Evolutionary conservation across 2,113 vertebrate genomes (phyloP), one percentile per base, ranked within the genome.

Genomic region (Heloderma charlesbogerti): DNA sequence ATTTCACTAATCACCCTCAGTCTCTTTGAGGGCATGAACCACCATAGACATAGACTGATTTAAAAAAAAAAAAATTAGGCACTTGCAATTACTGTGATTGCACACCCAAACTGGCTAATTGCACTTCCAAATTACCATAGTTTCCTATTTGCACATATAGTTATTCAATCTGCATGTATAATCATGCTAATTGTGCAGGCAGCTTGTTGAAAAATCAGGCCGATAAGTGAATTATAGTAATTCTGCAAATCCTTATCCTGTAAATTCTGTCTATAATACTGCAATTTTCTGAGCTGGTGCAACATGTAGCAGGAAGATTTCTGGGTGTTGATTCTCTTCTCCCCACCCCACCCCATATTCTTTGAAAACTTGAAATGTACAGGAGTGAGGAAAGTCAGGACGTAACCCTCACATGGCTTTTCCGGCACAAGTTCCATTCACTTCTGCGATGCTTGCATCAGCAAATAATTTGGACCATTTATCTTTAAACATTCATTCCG

Each of bases 31-130:
- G 95, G 95, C 92, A 94, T 94, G 93, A 95, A 96, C 93, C 94
- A 94, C 91, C 92, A 93, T 94, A 67, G 20, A 96, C 90, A 92
- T 72, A n/a, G 90, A 93, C 69, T 60, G 51, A 10, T 57, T 85
- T 74, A 71, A 85, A 84, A 66, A 67, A 67, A 66, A 77, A 63
- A 88, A 93, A 93, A 94, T 96, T 95, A 95, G 92, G 93, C 92
- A 94, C 94, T 95, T 91, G 94, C 95, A 96, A 97, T 96, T 96
- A 97, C 95, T 92, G 88, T 96, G 96, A 95, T 94, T 97, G 94
- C 94, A 91, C 88, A 95, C 96, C 95, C 94, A 96, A 95, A 95
- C 94, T 94, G 92, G 94, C 94, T 96, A 97, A 97, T 96, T 96
- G 95, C 95, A 94, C 92, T 96, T 95, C 93, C 93, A 97, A 96